Percentiles rank a stretch among this genome's conserved stretches.
These are phyloP conservation scores for Saguinus oedipus DNA, from an alignment of 2,797 vertebrate genomes.

Conservation along the genomic window DNA sequence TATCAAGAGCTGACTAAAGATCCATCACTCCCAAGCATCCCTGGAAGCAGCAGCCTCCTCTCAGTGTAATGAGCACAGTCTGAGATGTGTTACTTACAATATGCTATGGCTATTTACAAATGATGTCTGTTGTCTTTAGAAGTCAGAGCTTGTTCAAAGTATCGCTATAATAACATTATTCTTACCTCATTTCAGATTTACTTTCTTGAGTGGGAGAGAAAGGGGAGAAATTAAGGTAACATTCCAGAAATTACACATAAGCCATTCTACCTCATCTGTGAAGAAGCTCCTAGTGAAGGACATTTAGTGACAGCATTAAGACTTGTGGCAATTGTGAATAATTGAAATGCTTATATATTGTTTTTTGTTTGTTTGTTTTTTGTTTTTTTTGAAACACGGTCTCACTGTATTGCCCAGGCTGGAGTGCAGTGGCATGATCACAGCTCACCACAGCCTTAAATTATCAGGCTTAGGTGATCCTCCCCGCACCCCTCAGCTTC, in stretches of 20 bases:
- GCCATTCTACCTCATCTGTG: neutral
- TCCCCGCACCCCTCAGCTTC: accelerated
- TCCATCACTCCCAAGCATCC: neutral
- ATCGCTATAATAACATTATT: neutral
- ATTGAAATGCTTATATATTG: neutral
- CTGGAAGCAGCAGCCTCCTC: neutral
- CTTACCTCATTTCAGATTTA: neutral
- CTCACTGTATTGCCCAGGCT: neutral
- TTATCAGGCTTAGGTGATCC: neutral
- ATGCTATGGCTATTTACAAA: neutral
- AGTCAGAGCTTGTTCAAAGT: neutral
- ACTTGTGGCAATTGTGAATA: neutral
- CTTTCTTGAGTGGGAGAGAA: neutral
- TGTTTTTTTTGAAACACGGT: neutral
- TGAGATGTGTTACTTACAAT: neutral
- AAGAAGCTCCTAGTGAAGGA: neutral
- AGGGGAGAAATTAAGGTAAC: neutral
- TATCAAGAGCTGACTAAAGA: neutral
- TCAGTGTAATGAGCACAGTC: accelerated
- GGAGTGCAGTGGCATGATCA: neutral
- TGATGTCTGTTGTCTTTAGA: neutral
- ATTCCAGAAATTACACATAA: neutral
- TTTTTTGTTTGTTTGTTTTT: neutral
- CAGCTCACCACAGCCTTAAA: neutral
- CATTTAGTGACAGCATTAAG: neutral